Conservation (phyloP, 2,113 vertebrate species). For the Vidua macroura region DNA sequence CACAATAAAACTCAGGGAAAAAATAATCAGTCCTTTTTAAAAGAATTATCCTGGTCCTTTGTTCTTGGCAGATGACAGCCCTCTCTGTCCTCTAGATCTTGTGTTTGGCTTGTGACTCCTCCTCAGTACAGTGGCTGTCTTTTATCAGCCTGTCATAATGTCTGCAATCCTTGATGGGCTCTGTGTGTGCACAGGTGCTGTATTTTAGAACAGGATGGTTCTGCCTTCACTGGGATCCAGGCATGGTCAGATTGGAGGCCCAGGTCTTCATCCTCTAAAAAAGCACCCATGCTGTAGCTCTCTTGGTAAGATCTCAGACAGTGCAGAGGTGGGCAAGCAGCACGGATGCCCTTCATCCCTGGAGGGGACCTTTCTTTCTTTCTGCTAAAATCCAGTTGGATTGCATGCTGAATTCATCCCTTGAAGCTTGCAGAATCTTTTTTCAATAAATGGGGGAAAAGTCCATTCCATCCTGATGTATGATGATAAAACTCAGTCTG, state of each 20-base stretch:
- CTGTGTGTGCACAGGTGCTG: background rate
- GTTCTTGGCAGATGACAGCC: background rate
- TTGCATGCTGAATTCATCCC: background rate
- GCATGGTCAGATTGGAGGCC: background rate
- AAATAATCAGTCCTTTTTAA: background rate
- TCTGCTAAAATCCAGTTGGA: background rate
- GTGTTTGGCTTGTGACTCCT: background rate
- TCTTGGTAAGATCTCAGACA: background rate
- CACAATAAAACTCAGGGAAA: background rate
- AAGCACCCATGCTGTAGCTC: background rate
- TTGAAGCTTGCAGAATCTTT: background rate
- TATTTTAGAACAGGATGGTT: background rate
- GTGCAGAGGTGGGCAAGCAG: background rate
- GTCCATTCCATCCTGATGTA: background rate
- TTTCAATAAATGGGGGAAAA: background rate
- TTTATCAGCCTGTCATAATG: background rate
- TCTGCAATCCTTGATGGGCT: background rate
- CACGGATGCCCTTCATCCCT: fast-evolving
- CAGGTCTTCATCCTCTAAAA: background rate
- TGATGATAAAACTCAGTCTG: background rate
- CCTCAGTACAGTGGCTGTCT: background rate
- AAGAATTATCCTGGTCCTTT: background rate
- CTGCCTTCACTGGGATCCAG: background rate
- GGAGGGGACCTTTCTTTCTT: background rate
- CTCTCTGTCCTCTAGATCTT: background rate